phyloP scores from a whole-genome alignment of 2,888 invertebrate species.

The Ophraella communa region DNA sequence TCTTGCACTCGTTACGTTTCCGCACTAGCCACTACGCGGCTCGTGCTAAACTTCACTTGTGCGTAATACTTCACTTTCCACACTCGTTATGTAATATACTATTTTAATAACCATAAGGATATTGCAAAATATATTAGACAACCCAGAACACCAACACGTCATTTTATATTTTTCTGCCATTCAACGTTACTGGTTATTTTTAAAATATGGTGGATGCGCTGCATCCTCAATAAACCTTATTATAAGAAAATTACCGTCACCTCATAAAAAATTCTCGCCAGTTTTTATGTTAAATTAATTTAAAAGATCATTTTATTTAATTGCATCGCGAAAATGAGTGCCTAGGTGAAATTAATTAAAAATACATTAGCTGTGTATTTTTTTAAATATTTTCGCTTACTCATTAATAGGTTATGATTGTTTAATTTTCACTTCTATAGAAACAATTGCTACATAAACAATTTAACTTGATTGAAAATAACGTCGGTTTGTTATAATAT shows the following conservation, averaged over 20 bases:
- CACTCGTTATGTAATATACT: too few relatives aligned
- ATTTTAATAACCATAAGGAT: too few relatives aligned
- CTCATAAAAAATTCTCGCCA: neutral
- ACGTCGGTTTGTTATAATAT: neutral
- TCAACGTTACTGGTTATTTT: too few relatives aligned
- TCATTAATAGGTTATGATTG: neutral
- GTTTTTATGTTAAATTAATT: constrained; percentile 17
- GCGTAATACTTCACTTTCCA: too few relatives aligned
- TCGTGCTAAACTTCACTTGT: too few relatives aligned
- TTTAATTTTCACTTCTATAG: neutral
- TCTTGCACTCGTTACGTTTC: too few relatives aligned
- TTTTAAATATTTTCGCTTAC: neutral
- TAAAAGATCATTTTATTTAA: constrained; percentile 24
- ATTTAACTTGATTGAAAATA: neutral
- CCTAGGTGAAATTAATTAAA: constrained; percentile 35
- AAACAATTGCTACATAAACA: neutral
- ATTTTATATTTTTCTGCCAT: too few relatives aligned
- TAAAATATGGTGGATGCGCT: neutral
- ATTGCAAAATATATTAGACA: too few relatives aligned
- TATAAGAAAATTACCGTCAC: neutral
- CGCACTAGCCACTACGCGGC: too few relatives aligned
- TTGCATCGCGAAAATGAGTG: constrained; percentile 25
- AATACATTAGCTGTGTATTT: constrained; percentile 24
- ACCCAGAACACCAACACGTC: too few relatives aligned
- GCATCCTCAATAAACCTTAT: neutral